Evolutionary conservation across 1,140 invertebrate genomes (phyloP), one percentile per base, ranked within the genome.

Genomic region (Lasaia peninsularis): DNA sequence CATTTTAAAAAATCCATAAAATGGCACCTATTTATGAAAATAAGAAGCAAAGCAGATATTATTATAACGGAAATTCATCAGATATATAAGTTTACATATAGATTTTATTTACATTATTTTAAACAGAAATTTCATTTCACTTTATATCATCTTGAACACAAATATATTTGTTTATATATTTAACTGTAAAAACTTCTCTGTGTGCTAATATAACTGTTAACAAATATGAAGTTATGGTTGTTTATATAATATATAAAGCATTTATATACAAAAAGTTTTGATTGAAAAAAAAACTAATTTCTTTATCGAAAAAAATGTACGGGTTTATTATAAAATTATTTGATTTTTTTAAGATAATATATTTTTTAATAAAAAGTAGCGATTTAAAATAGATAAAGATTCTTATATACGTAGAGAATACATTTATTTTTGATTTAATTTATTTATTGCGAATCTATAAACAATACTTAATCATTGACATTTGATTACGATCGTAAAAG

Each of bases 21-120:
- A 55, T 55, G 53, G 53, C 53, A 55, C 53, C 28, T 55, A 55
- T 16, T 14, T 55, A 11, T 40, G 34, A 55, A 55, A 55, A 24
- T 44, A 40, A 55, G 53, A 35, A 55, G 37, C 35, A 37, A 35
- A 55, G 35, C 35, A 31, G 20, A 44, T 32, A 55, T 55, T 48
- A 40, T 55, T 40, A 40, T 44, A 44, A 55, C 53, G 21, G 14
- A 55, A 55, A 55, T 10, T 18, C 14, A 44, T 55, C 16, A 40
- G 24, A 6, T 28, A 40, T 14, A 40, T 8, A 40, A 12, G 35
- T 52, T 28, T 31, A 14, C 24, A 55, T 55, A 40, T 55, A 55
- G 34, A 55, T 51, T 51, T 31, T 51, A 51, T 31, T 32, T 28
- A 21, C 18, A 40, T 20, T 55, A 34, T 14, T 31, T 32, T 37